Percentiles rank a stretch among this genome's conserved stretches.
These are phyloP conservation scores for Brachyistius frenatus DNA, from an alignment of 2,113 vertebrate species.

Conservation along the genomic window DNA sequence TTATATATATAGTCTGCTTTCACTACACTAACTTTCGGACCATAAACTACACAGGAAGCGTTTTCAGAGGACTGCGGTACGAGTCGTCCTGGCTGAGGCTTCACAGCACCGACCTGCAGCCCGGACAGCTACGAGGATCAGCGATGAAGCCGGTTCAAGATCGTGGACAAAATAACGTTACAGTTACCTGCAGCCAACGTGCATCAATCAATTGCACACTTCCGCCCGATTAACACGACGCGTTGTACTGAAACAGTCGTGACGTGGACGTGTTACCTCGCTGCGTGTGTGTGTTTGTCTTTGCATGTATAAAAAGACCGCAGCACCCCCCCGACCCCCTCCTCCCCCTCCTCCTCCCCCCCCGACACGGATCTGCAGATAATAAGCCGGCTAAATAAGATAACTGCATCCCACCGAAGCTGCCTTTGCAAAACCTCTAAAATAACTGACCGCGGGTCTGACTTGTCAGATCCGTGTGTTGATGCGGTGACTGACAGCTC, in stretches of 20 bases:
- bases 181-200: not conserved
- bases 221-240: not conserved
- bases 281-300: conserved; percentile 23
- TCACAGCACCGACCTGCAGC: conserved; percentile 44
- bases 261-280: conserved; percentile 26
- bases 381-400: conserved; percentile 46
- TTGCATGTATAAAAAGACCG: not conserved
- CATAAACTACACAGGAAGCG: not conserved
- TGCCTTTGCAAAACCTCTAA: not conserved
- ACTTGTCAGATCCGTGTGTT: conserved; percentile 13
- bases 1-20: not conserved
- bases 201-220: not conserved
- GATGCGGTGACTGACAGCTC: conserved; percentile 44
- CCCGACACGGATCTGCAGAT: conserved; percentile 28
- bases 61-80: not conserved
- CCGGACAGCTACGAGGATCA: conserved; percentile 72
- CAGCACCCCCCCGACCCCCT: too few relatives aligned
- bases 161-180: conserved; percentile 31
- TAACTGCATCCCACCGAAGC: conserved; percentile 23
- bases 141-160: conserved; percentile 56
- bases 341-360: not conserved
- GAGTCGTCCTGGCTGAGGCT: not conserved
- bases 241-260: not conserved
- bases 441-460: not conserved
- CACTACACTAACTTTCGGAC: conserved; percentile 23